Evolutionary conservation across 2,797 vertebrate genomes (phyloP).

Genomic region (Orestias chungarensis): DNA sequence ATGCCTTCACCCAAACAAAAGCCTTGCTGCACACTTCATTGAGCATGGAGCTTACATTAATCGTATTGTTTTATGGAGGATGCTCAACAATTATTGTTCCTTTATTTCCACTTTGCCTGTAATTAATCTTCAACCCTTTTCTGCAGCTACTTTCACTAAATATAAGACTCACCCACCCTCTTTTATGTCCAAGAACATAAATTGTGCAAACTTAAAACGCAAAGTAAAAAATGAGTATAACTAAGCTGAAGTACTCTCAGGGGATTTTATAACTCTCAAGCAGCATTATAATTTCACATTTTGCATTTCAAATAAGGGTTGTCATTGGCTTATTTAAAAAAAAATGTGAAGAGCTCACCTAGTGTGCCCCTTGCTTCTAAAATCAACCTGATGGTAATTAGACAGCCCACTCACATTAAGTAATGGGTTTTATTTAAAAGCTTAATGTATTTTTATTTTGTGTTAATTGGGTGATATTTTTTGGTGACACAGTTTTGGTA

Average conservation of each 20-base stretch:
- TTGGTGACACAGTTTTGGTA: not conserved
- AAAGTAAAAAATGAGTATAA: conserved; percentile 33
- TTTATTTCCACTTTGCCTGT: conserved; percentile 1
- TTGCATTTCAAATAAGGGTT: conserved; percentile 14
- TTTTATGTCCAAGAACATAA: not conserved
- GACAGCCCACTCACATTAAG: conserved; percentile 9
- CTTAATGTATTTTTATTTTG: not conserved
- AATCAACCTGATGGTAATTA: conserved; percentile 49
- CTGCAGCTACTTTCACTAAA: not conserved
- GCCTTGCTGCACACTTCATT: conserved; percentile 59
- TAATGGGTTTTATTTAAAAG: not conserved
- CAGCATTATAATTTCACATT: conserved; percentile 21
- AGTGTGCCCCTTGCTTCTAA: conserved; percentile 24
- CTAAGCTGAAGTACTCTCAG: conserved; percentile 23
- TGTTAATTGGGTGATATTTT: not conserved
- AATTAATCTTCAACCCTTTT: not conserved
- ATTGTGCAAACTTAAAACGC: not conserved
- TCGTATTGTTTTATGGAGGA: conserved; percentile 4
- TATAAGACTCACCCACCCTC: not conserved
- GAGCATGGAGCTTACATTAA: conserved; percentile 30
- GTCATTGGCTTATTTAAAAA: conserved; percentile 39
- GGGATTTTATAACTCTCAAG: conserved; percentile 16
- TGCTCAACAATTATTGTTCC: not conserved
- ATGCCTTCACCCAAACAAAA: conserved; percentile 59
- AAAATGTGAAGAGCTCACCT: conserved; percentile 27